Percentiles rank a stretch among this genome's conserved stretches.
These are phyloP conservation scores for Episyrphus balteatus DNA, from an alignment of 1,140 invertebrate genomes.

Conservation along the genomic window DNA sequence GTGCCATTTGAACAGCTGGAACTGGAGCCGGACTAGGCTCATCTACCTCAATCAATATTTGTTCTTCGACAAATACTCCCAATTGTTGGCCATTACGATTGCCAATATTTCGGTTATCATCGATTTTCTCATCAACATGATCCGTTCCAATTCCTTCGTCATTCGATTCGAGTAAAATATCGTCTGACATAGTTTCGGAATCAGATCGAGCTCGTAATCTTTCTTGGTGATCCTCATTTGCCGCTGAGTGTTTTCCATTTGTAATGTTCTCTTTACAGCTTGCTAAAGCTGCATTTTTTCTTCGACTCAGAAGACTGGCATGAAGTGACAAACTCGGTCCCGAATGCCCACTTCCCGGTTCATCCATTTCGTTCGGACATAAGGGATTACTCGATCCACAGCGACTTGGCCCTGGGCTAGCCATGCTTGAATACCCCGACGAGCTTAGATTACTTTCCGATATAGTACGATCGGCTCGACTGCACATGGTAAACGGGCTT, in stretches of 20 bases:
- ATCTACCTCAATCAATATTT: constrained; percentile 31
- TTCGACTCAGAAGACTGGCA: constrained; percentile 8
- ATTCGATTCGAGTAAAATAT: constrained; percentile 54
- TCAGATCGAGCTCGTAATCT: constrained; percentile 45
- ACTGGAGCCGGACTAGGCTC: constrained; percentile 9
- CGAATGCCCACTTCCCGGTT: constrained; percentile 41
- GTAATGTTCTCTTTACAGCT: constrained; percentile 12
- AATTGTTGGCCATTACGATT: constrained; percentile 48
- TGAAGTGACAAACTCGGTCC: constrained; percentile 7
- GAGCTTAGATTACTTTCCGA: constrained; percentile 71
- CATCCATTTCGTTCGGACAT: constrained; percentile 57
- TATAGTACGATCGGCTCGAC: constrained; percentile 53
- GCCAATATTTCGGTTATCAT: constrained; percentile 18
- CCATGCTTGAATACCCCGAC: constrained; percentile 73
- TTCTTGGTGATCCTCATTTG: constrained; percentile 15
- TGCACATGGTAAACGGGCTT: constrained; percentile 61
- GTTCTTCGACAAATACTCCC: constrained; percentile 44
- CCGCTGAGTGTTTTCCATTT: constrained; percentile 2
- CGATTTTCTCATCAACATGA: constrained; percentile 50
- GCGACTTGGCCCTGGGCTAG: constrained; percentile 61
- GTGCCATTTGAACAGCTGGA: constrained; percentile 28
- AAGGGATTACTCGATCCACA: constrained; percentile 67
- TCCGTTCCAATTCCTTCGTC: constrained; percentile 61
- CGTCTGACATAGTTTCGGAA: constrained; percentile 56
- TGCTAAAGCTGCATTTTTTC: constrained; percentile 3